Conservation (phyloP, 2,113 vertebrate species). For the Calidris pygmaea region DNA sequence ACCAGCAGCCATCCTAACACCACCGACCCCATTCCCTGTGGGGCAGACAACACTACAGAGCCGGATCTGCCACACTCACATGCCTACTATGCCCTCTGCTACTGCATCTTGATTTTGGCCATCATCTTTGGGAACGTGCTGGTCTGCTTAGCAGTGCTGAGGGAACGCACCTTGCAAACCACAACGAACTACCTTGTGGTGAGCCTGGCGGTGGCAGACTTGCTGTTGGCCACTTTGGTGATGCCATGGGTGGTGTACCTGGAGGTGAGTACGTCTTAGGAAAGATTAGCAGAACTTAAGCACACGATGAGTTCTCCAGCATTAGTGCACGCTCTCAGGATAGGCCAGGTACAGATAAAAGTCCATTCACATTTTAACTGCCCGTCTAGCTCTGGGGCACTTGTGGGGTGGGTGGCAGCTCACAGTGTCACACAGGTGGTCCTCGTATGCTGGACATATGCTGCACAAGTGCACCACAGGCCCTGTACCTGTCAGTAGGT, state of each 20-base stretch:
- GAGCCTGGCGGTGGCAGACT: conserved; percentile 90
- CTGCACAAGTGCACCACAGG: neutral
- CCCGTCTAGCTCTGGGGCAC: neutral
- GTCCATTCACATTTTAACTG: neutral
- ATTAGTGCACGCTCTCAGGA: neutral
- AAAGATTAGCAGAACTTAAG: neutral
- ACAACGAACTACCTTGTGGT: conserved; percentile 96
- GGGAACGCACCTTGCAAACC: conserved; percentile 87
- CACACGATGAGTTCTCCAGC: fast-evolving
- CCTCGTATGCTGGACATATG: neutral
- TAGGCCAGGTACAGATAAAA: neutral
- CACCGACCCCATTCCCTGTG: conserved; percentile 60
- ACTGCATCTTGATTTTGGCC: conserved; percentile 86
- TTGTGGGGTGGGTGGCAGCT: neutral
- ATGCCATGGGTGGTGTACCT: conserved; percentile 97
- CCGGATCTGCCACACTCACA: conserved; percentile 34
- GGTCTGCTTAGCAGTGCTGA: conserved; percentile 89
- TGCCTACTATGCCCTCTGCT: conserved; percentile 88
- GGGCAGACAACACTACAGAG: conserved; percentile 73
- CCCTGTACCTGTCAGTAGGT: neutral
- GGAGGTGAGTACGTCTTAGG: conserved; percentile 81
- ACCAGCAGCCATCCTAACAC: conserved; percentile 77
- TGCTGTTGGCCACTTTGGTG: conserved; percentile 91
- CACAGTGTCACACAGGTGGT: neutral
- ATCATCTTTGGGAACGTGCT: conserved; percentile 91